Evolutionary conservation across 2,888 invertebrate species (phyloP).

Genomic region (Dryobotodes eremita): DNA sequence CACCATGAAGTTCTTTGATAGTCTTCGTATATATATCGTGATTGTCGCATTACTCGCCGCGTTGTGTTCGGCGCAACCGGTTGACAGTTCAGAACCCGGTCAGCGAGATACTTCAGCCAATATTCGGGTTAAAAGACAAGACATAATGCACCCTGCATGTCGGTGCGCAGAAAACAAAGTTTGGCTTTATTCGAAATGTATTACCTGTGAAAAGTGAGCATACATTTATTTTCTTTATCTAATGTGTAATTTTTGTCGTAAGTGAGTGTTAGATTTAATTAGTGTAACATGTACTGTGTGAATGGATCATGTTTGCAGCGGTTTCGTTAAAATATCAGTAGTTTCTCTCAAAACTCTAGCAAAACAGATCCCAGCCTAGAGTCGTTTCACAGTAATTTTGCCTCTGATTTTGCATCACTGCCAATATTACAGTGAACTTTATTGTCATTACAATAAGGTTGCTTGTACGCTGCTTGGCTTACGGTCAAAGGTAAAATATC

Average conservation of each 20-base stretch:
- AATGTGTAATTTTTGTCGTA: not conserved
- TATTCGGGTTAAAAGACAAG: not conserved
- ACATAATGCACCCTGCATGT: accelerated
- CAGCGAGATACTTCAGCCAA: not conserved
- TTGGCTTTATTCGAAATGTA: accelerated
- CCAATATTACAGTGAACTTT: no score
- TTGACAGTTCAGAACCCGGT: not conserved
- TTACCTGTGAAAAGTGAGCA: not conserved
- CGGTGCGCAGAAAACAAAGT: accelerated
- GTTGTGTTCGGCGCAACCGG: no score
- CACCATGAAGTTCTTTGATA: not conserved
- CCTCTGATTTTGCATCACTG: no score
- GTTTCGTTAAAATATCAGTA: not conserved
- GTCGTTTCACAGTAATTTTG: no score
- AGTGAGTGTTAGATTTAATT: not conserved
- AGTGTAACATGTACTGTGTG: not conserved
- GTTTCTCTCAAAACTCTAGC: no score
- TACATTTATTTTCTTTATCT: not conserved
- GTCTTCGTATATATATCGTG: not conserved
- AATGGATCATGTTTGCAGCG: not conserved
- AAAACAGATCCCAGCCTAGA: no score
- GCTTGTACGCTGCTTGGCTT: no score
- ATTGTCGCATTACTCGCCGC: no score
- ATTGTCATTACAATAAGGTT: no score
- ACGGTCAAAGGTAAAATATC: no score